Percentiles rank a stretch among this genome's conserved stretches.
Conservation (phyloP, 2,797 vertebrate species). For the Cuculus canorus region DNA sequence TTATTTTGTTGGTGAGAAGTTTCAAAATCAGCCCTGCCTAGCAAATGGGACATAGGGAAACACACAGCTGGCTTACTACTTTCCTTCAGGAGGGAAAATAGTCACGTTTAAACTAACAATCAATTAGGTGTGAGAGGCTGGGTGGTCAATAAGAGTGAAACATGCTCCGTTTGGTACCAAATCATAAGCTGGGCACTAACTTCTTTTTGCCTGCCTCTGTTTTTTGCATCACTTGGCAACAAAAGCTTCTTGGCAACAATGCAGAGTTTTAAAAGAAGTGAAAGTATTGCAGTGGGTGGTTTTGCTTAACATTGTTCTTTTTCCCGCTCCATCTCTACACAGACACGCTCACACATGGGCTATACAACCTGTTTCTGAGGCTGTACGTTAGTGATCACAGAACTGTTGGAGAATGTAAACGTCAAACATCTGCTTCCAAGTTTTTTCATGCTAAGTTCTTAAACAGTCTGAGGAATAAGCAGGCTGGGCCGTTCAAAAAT, state of each 20-base stretch:
- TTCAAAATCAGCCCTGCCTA: not conserved
- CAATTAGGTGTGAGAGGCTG: slow-evolving; percentile 29
- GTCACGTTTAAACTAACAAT: slow-evolving; percentile 13
- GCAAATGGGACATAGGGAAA: not conserved
- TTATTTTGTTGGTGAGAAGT: not conserved
- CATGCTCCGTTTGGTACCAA: not conserved
- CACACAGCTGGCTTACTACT: slow-evolving; percentile 15
- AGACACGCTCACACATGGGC: not conserved
- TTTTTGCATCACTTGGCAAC: slow-evolving; percentile 50
- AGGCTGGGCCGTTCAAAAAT: not conserved
- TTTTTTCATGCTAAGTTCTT: not conserved
- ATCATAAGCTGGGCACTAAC: not conserved
- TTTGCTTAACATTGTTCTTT: not conserved
- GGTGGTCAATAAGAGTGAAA: slow-evolving; percentile 6
- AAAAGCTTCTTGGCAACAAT: not conserved
- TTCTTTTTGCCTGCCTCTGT: slow-evolving; percentile 27
- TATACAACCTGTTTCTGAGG: slow-evolving; percentile 12
- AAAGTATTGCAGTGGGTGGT: not conserved
- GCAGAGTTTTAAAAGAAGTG: slow-evolving; percentile 3
- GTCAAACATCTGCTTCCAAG: not conserved
- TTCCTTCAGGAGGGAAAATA: slow-evolving; percentile 27
- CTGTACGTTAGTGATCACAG: not conserved
- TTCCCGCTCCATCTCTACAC: accelerated
- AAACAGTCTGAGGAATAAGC: not conserved
- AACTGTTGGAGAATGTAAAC: slow-evolving; percentile 5